These are phyloP conservation scores for Rattus rattus DNA, from an alignment of 2,113 vertebrate species.

Conservation along the genomic window DNA sequence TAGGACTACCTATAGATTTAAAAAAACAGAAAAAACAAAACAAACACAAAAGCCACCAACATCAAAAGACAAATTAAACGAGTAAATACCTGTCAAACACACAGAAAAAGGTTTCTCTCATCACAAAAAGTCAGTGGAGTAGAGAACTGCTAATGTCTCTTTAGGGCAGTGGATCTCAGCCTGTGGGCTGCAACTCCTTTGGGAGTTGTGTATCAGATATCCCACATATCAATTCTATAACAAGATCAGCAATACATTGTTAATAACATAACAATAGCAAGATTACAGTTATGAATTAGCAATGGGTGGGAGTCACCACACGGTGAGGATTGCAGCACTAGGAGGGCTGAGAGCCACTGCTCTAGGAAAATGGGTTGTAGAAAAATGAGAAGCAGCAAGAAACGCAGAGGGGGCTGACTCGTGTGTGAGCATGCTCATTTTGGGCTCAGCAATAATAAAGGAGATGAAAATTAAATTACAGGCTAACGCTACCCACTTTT, in stretches of 20 bases:
- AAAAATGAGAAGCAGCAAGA: not conserved
- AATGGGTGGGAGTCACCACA: not conserved
- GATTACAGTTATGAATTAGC: not conserved
- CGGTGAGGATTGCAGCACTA: not conserved
- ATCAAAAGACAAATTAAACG: not conserved
- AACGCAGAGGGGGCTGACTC: not conserved
- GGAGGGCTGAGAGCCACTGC: not conserved
- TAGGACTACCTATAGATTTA: not conserved
- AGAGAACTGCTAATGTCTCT: not conserved
- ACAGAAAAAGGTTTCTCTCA: not conserved
- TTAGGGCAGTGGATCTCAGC: not conserved
- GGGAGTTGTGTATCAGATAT: no score
- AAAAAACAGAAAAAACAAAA: not conserved
- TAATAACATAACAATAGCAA: not conserved
- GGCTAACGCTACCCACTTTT: not conserved
- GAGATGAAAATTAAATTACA: conserved; percentile 1
- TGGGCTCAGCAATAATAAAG: not conserved
- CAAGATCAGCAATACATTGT: no score
- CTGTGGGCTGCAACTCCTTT: not conserved
- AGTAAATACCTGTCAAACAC: conserved; percentile 2
- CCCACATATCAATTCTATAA: not conserved
- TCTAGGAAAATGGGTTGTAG: not conserved
- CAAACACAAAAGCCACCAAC: not conserved
- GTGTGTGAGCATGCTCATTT: not conserved
- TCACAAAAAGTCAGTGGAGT: not conserved